Conservation (phyloP, 2,113 vertebrate species). For the Aleadryas rufinucha region DNA sequence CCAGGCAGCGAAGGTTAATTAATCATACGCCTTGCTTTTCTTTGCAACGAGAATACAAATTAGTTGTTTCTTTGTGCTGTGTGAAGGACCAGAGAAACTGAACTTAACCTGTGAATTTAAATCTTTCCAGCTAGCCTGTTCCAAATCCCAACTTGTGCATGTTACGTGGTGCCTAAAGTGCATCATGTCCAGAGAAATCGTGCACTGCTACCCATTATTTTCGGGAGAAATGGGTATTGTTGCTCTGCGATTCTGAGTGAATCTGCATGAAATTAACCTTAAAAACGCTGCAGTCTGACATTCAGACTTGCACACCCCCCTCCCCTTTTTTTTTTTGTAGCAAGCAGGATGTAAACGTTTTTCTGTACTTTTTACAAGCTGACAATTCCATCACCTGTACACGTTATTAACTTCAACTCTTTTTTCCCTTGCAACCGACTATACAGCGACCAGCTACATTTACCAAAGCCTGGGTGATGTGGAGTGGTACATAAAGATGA, state of each 20-base stretch:
- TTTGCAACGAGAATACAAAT: not conserved
- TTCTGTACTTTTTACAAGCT: slow-evolving; percentile 79
- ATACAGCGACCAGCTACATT: slow-evolving; percentile 99
- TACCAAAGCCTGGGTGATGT: slow-evolving; percentile 99
- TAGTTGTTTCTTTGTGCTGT: not conserved
- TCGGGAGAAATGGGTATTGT: slow-evolving; percentile 49
- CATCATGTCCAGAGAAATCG: slow-evolving; percentile 24
- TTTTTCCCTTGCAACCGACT: slow-evolving; percentile 98
- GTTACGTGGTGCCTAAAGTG: slow-evolving; percentile 33
- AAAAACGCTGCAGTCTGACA: slow-evolving; percentile 57
- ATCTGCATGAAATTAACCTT: slow-evolving; percentile 61
- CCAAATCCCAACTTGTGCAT: slow-evolving; percentile 38
- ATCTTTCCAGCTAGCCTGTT: slow-evolving; percentile 53
- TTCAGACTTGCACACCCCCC: slow-evolving; percentile 15
- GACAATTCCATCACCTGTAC: slow-evolving; percentile 69
- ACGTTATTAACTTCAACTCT: slow-evolving; percentile 96
- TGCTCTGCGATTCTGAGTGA: slow-evolving; percentile 55
- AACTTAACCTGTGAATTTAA: slow-evolving; percentile 45
- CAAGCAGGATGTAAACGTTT: slow-evolving; percentile 76
- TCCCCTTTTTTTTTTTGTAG: not conserved
- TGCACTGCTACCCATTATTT: slow-evolving; percentile 32
- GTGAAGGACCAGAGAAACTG: slow-evolving; percentile 19
- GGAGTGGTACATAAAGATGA: slow-evolving; percentile 99
- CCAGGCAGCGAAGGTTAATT: slow-evolving; percentile 5
- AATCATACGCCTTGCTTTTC: not conserved